phyloP scores from a whole-genome alignment of 2,113 vertebrate genomes.

The Collichthys lucidus region DNA sequence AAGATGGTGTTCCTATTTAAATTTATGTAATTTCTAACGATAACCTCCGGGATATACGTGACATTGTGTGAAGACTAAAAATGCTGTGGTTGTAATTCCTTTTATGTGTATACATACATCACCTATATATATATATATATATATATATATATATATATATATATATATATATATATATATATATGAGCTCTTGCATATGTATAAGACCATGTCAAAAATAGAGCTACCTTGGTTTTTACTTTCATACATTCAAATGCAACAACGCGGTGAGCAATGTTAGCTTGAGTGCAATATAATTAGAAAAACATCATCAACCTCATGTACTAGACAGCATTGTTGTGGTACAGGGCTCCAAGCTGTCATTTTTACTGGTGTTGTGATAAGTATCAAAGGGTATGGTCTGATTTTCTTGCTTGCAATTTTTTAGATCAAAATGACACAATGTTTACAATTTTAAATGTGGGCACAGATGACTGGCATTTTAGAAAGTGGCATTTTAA shows the following conservation, averaged over 20 bases:
- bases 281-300: slow-evolving; percentile 63
- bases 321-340: slow-evolving; percentile 67
- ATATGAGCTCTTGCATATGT: slow-evolving; percentile 79
- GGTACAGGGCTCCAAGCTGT: slow-evolving; percentile 36
- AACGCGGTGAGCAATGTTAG: slow-evolving; percentile 34
- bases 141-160: slow-evolving; percentile 18
- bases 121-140: neutral
- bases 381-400: slow-evolving; percentile 45
- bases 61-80: slow-evolving; percentile 76
- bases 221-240: slow-evolving; percentile 79
- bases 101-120: slow-evolving; percentile 1
- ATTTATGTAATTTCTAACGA: slow-evolving; percentile 77
- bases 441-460: slow-evolving; percentile 44
- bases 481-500: slow-evolving; percentile 14
- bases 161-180: slow-evolving; percentile 20
- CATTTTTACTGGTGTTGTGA: slow-evolving; percentile 44
- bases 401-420: slow-evolving; percentile 39
- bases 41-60: slow-evolving; percentile 79
- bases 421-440: slow-evolving; percentile 48
- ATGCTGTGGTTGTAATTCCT: slow-evolving; percentile 76
- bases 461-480: slow-evolving; percentile 18
- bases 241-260: slow-evolving; percentile 36
- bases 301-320: slow-evolving; percentile 61
- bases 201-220: slow-evolving; percentile 76
- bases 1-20: slow-evolving; percentile 70